A percentile compares a stretch with the other conserved stretches of the same genome.
Conservation (phyloP, 2,113 vertebrate genomes). For the Pterocles gutturalis region DNA sequence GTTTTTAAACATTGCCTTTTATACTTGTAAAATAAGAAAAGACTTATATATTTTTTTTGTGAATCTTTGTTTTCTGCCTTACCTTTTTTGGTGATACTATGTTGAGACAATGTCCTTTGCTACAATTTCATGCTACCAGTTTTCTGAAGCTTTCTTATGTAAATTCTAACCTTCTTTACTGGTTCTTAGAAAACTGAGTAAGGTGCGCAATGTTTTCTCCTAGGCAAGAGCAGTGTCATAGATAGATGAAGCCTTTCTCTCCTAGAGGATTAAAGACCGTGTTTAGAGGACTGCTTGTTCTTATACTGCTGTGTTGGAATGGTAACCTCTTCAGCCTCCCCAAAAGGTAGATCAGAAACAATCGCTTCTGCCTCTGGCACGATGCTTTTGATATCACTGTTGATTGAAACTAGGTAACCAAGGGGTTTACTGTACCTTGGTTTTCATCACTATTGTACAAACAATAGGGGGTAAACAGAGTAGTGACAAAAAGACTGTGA, state of each 20-base stretch:
- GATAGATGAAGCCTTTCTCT: neutral
- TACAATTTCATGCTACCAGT: neutral
- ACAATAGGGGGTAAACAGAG: neutral
- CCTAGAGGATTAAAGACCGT: neutral
- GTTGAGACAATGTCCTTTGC: neutral
- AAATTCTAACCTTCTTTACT: neutral
- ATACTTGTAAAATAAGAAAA: constrained; percentile 40
- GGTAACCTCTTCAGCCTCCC: neutral
- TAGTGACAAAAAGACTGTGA: neutral
- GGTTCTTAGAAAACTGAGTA: neutral
- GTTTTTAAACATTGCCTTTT: neutral
- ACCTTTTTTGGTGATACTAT: neutral
- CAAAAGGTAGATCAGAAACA: neutral
- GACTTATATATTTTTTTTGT: rapidly evolving
- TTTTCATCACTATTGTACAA: neutral
- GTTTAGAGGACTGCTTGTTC: neutral
- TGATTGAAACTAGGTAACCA: neutral
- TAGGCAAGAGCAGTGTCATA: neutral
- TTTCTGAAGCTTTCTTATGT: neutral
- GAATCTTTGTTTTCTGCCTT: neutral
- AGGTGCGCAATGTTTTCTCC: rapidly evolving
- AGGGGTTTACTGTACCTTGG: neutral
- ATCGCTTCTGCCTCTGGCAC: neutral
- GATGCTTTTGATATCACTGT: neutral
- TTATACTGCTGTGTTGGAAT: neutral